phyloP scores from a whole-genome alignment of 2,113 vertebrate species.

The Equus quagga region DNA sequence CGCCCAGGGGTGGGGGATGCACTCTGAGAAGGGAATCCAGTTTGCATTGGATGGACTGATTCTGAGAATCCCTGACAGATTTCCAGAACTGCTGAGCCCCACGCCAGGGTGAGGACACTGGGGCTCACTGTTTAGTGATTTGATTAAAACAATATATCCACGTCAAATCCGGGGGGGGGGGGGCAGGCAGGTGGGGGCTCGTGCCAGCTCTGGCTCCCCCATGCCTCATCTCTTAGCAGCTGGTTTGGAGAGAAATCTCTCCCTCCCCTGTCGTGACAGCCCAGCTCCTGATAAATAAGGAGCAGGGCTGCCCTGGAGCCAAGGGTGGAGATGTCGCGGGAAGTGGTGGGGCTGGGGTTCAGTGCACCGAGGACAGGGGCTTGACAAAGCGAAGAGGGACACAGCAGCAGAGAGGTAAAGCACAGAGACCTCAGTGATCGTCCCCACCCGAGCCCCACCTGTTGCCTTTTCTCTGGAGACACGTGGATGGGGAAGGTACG shows the following conservation, averaged over 20 bases:
- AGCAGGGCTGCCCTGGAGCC: neutral
- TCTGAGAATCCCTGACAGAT: neutral
- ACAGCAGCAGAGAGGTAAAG: rapidly evolving
- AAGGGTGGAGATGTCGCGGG: neutral
- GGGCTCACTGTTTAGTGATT: neutral
- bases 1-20: neutral
- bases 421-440: rapidly evolving
- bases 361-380: rapidly evolving
- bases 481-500: neutral
- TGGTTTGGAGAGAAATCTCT: neutral
- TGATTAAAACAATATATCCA: conserved; percentile 61
- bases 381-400: neutral
- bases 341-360: neutral
- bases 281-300: neutral
- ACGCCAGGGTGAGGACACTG: rapidly evolving
- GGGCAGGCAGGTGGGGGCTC: neutral
- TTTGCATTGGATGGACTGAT: neutral
- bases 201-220: neutral
- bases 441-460: neutral
- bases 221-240: neutral
- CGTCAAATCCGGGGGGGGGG: neutral
- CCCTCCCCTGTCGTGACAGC: neutral
- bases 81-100: neutral
- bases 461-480: neutral
- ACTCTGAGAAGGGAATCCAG: neutral